These are phyloP conservation scores for Cheilosia grossa DNA, from an alignment of 2,888 invertebrate genomes.

Conservation along the genomic window DNA sequence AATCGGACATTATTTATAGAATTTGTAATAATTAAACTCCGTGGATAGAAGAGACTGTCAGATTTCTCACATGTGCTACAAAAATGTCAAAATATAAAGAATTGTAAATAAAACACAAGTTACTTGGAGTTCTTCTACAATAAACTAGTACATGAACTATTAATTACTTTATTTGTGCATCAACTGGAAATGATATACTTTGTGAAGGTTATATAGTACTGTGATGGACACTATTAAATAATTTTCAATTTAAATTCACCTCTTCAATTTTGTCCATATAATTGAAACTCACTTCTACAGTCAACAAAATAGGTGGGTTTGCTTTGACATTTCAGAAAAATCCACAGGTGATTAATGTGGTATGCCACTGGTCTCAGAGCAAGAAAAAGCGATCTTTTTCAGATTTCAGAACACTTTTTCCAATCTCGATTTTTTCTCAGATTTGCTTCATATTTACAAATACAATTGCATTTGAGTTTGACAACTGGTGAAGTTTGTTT, in stretches of 20 bases:
- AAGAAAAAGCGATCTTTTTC: too few species aligned
- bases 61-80: conserved; percentile 24
- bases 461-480: too few species aligned
- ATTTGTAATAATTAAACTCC: not conserved
- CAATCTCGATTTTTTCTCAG: too few species aligned
- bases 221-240: not conserved
- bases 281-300: not conserved
- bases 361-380: too few species aligned
- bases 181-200: too few species aligned
- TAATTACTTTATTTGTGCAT: not conserved
- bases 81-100: conserved; percentile 9
- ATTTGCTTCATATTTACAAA: too few species aligned
- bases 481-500: too few species aligned
- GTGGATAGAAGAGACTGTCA: not conserved
- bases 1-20: conserved; percentile 42
- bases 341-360: too few species aligned
- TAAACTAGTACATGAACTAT: not conserved
- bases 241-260: not conserved
- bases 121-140: not conserved
- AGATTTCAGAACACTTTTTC: too few species aligned
- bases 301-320: not conserved
- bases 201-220: not conserved
- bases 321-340: not conserved
- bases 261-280: not conserved
- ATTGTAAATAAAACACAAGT: conserved; percentile 12